These are phyloP conservation scores for Sicus ferrugineus DNA, from an alignment of 2,888 invertebrate species.

Conservation along the genomic window DNA sequence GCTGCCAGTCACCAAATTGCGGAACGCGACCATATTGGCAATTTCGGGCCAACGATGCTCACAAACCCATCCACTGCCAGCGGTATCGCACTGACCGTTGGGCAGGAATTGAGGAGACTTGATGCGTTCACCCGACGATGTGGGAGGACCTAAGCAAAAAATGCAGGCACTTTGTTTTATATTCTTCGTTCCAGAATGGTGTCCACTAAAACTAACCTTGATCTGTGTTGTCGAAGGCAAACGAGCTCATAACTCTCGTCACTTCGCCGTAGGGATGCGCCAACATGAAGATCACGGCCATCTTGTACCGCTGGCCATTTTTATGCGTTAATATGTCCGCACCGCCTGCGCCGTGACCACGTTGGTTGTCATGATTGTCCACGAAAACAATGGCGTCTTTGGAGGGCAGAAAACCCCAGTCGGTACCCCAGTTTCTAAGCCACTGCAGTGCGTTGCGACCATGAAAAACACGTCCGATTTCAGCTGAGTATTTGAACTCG, in stretches of 20 bases:
- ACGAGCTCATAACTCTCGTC: conserved; percentile 86
- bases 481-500: conserved; percentile 69
- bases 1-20: conserved; percentile 71
- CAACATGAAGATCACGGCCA: conserved; percentile 84
- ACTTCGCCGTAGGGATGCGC: conserved; percentile 79
- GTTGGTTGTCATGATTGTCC: conserved; percentile 89
- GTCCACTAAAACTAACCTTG: conserved; percentile 50
- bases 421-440: conserved; percentile 70
- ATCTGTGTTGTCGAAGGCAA: conserved; percentile 70
- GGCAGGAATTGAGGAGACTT: conserved; percentile 71
- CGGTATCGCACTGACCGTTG: conserved; percentile 68
- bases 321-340: conserved; percentile 69
- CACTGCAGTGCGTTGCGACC: conserved; percentile 71
- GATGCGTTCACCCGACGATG: conserved; percentile 68
- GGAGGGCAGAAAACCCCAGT: conserved; percentile 71
- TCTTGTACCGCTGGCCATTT: conserved; percentile 71
- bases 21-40: conserved; percentile 77
- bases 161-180: not conserved
- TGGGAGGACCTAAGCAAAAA: conserved; percentile 65
- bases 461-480: conserved; percentile 66
- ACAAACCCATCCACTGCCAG: conserved; percentile 78
- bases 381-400: conserved; percentile 74
- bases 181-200: not conserved
- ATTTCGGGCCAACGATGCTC: conserved; percentile 86
- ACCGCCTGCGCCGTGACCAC: conserved; percentile 76